Evolutionary conservation across 2,888 invertebrate species (phyloP), one percentile per base, ranked within the genome.

Genomic region (Habrosyne pyritoides): DNA sequence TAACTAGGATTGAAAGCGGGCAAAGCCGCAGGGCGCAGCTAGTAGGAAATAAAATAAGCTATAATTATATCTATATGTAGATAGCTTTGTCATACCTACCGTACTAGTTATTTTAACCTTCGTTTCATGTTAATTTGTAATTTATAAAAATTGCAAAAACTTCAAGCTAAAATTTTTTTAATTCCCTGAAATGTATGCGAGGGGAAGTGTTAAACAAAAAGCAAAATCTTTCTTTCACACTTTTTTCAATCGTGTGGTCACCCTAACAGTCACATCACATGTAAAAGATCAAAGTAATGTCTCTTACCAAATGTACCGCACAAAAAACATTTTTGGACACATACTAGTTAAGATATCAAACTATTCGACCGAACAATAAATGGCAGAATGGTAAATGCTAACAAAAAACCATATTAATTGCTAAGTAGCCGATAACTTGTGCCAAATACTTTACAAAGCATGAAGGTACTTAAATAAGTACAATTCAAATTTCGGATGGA

Each of bases 331-430:
- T 62, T 60, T 58, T 52, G 60, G 54, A 59, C 63, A 63, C 60
- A 60, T 47, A 63, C 63, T 60, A 64, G 67, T 73, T 69, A 70
- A 75, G 71, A 72, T 70, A 74, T 77, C 77, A 73, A 72, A 61
- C 61, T 56, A 61, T 64, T 70, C 57, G 56, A 66, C 62, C 73
- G 67, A 59, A 18, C 18, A 42, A 18, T 42, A 42, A 42, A 42
- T 42, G 42, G 42, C 8, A 3, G 12, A 42, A 5, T 24, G 51
- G 56, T 62, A 69, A 62, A 57, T 60, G 59, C 53, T 57, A 50
- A 60, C 52, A 60, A 66, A 68, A 74, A 69, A 63, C 59, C 36
- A 65, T 56, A 67, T 67, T 67, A 64, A 72, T 73, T 61, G 66
- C 61, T 66, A 70, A 76, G 71, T 71, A 74, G 70, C 65, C 5